A percentile compares a stretch with the other conserved stretches of the same genome.
Evolutionary conservation across 92 coral and sea anemone species (phyloP).

Genomic region (Chrysogorgia sp.): DNA sequence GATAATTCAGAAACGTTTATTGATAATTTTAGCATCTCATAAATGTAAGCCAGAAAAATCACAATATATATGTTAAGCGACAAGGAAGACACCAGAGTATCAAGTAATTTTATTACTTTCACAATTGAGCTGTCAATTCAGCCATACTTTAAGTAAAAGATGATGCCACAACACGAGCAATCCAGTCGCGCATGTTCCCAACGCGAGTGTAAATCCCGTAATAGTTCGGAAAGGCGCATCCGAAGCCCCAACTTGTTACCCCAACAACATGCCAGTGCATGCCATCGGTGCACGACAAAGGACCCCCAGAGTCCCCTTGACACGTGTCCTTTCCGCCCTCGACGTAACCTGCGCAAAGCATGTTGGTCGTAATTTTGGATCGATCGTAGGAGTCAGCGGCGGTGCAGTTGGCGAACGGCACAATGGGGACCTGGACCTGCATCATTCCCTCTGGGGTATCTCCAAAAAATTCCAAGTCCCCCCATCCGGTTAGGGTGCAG

Average conservation of each 20-base stretch:
- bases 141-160: background rate
- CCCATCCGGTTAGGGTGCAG: slow-evolving; percentile 91
- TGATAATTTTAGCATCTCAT: no score
- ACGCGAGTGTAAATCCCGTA: slow-evolving; percentile 24
- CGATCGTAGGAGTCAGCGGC: slow-evolving; percentile 72
- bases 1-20: no score
- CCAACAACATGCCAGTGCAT: slow-evolving; percentile 5
- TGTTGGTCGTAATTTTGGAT: slow-evolving; percentile 56
- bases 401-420: slow-evolving; percentile 70
- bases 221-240: slow-evolving; percentile 29
- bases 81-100: background rate
- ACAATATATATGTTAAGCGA: background rate
- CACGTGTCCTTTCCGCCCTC: slow-evolving; percentile 38
- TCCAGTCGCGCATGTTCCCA: slow-evolving; percentile 4
- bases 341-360: slow-evolving; percentile 66
- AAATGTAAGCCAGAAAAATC: no score
- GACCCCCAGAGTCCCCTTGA: slow-evolving; percentile 43
- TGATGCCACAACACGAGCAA: slow-evolving; percentile 1
- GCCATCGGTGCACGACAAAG: slow-evolving; percentile 22
- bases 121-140: background rate
- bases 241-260: slow-evolving; percentile 35
- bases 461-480: slow-evolving; percentile 71
- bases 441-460: slow-evolving; percentile 65
- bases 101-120: background rate
- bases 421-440: slow-evolving; percentile 83